Base-by-base conservation (phyloP, 2,888 invertebrate species). In the Xestia xanthographa region DNA sequence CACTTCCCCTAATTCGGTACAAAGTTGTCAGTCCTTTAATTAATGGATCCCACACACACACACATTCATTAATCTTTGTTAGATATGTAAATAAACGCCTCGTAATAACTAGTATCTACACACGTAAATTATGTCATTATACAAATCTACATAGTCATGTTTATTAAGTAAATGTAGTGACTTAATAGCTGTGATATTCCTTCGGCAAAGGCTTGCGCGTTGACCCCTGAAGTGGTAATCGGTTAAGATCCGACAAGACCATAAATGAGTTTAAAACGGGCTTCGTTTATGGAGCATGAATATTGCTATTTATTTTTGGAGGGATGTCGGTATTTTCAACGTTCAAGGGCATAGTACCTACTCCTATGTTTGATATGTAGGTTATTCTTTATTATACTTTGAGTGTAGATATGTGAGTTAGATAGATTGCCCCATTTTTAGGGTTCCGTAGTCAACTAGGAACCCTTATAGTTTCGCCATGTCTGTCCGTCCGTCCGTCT, bases 261-360 rank as follows among this genome's bases (percentile, higher is more conserved):
- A 45, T 86, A 77, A 80, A 74, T 74, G 63, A 80, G 77, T 84
- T 86, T 85, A 84, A 84, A 86, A 80, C 75, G 80, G 66, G 58
- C 63, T 60, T 65, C 53, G 70, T 84, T 75, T 71, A 80, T 86
- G 70, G 77, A 84, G 75, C 84, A 68, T 80, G 69, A 84, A 84
- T 77, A 84, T 77, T 41, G 65, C 66, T 68, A 60, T 73, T 77
- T 85, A 80, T 80, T 75, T 84, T 75, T 58, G 41, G 65, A 62
- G 50, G 5, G 11, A n/a, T 68, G 53, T 50, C 45, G 26, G 9
- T 82, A 86, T 73, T 77, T 77, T 68, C 56, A 22, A 43, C 48
- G 29, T 66, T 45, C n/a, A 26, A 38, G 48, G 26, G 14, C 50
- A 45, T 29, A 50, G 38, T 29, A 60, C 34, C 34, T 34, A 34